These are phyloP conservation scores for Priocnemis perturbator DNA, from an alignment of 2,888 invertebrate species.

Conservation along the genomic window DNA sequence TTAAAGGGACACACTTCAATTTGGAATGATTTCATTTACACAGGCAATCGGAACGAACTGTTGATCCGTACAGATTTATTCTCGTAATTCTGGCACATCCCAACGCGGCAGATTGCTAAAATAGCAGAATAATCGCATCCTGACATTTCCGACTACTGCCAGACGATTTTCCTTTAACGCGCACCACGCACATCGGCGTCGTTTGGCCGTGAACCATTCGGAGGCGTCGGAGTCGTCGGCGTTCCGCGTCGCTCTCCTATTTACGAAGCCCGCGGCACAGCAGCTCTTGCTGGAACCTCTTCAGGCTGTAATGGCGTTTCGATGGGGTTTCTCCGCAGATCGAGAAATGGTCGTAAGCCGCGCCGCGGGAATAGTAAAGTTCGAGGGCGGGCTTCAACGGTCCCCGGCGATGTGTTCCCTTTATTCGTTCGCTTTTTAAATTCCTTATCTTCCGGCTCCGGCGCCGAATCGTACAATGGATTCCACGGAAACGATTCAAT, in stretches of 20 bases:
- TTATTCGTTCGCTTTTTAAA: constrained; percentile 25
- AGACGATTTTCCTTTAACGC: background rate
- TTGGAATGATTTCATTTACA: too few species aligned
- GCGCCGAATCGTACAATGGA: background rate
- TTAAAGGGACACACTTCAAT: too few species aligned
- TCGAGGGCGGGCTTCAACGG: constrained; percentile 30
- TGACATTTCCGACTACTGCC: too few species aligned
- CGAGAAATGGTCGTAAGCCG: constrained; percentile 25
- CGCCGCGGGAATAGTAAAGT: constrained; percentile 44
- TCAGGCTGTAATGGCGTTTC: constrained; percentile 28
- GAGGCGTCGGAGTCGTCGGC: background rate
- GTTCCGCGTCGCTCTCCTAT: constrained; percentile 29
- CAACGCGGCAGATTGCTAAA: too few species aligned
- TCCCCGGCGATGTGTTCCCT: constrained; percentile 19
- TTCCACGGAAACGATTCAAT: too few species aligned
- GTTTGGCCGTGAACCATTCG: background rate
- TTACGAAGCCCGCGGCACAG: constrained; percentile 36
- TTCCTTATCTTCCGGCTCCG: constrained; percentile 26
- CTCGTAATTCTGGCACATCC: too few species aligned
- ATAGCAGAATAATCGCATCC: too few species aligned
- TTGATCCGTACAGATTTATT: too few species aligned
- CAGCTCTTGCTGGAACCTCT: constrained; percentile 16
- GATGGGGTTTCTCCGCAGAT: constrained; percentile 18
- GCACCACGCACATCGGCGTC: background rate
- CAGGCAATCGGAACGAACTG: too few species aligned